Conservation (phyloP, 2,888 invertebrate species). For the Leptarthrus brevirostris region DNA sequence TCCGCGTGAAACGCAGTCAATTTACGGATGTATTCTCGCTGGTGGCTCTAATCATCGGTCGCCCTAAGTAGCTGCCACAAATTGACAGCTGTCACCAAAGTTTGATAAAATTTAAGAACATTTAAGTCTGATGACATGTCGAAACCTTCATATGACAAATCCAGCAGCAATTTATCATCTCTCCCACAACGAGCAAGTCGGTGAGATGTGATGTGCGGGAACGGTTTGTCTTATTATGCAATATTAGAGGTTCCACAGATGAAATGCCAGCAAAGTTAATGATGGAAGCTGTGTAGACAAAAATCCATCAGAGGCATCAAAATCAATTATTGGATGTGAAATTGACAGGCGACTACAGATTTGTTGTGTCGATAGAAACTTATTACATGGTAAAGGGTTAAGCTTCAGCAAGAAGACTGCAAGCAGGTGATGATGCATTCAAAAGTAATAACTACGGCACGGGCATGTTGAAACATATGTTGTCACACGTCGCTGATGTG, state of each 20-base stretch:
- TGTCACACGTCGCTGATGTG: no score
- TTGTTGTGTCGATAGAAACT: conserved; percentile 15
- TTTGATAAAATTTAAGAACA: conserved; percentile 13
- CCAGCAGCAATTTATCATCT: conserved; percentile 25
- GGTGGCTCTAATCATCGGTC: no score
- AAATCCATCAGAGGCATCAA: conserved; percentile 27
- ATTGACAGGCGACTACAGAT: conserved; percentile 24
- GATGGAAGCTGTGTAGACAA: background rate
- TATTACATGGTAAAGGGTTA: no score
- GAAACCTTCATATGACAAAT: conserved; percentile 28
- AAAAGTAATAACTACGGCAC: no score
- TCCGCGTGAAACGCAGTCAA: background rate
- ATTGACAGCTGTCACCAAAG: conserved; percentile 12
- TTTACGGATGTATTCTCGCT: background rate
- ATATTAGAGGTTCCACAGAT: background rate
- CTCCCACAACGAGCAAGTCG: conserved; percentile 19
- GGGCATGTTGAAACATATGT: no score
- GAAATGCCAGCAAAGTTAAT: conserved; percentile 1
- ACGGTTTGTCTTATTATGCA: conserved; percentile 24
- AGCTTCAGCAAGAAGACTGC: no score
- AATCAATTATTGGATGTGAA: conserved; percentile 29
- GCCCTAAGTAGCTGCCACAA: no score
- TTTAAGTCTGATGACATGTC: conserved; percentile 29
- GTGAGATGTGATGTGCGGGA: background rate
- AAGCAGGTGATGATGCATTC: no score